phyloP scores from a whole-genome alignment of 2,888 invertebrate species.

The Phengaris alcon region DNA sequence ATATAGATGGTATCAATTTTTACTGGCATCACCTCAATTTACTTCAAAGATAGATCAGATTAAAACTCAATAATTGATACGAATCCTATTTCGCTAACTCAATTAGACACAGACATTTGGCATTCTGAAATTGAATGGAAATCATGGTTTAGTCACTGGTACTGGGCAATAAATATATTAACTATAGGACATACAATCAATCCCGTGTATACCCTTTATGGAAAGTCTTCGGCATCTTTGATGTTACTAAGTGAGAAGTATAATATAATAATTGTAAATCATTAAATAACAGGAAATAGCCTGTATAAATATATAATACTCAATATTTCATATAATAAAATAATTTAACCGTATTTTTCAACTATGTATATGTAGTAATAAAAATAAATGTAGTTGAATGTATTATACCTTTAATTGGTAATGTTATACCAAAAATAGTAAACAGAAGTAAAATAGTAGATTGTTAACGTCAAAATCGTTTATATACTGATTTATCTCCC shows the following conservation, averaged over 20 bases:
- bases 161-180: slow-evolving; percentile 30
- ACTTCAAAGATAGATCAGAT: slow-evolving; percentile 7
- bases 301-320: too few species aligned
- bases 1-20: slow-evolving; percentile 18
- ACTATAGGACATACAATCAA: slow-evolving; percentile 21
- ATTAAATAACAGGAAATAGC: background rate
- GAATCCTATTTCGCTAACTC: slow-evolving; percentile 19
- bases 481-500: slow-evolving; percentile 8
- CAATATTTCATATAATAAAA: too few species aligned
- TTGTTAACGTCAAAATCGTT: slow-evolving; percentile 18
- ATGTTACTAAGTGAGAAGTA: slow-evolving; percentile 16
- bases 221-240: slow-evolving; percentile 18
- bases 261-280: background rate
- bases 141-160: slow-evolving; percentile 32
- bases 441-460: background rate
- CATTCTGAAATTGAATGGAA: slow-evolving; percentile 29
- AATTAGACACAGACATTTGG: slow-evolving; percentile 24
- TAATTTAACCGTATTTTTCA: too few species aligned
- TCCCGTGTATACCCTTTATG: slow-evolving; percentile 9
- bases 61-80: slow-evolving; percentile 20
- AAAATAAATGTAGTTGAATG: background rate
- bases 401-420: background rate
- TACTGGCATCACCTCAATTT: slow-evolving; percentile 8
- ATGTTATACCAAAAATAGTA: slow-evolving; percentile 3
- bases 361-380: too few species aligned